Percentiles rank a stretch among this genome's conserved stretches.
phyloP scores from a whole-genome alignment of 2,113 vertebrate genomes.

The Aegithalos caudatus region DNA sequence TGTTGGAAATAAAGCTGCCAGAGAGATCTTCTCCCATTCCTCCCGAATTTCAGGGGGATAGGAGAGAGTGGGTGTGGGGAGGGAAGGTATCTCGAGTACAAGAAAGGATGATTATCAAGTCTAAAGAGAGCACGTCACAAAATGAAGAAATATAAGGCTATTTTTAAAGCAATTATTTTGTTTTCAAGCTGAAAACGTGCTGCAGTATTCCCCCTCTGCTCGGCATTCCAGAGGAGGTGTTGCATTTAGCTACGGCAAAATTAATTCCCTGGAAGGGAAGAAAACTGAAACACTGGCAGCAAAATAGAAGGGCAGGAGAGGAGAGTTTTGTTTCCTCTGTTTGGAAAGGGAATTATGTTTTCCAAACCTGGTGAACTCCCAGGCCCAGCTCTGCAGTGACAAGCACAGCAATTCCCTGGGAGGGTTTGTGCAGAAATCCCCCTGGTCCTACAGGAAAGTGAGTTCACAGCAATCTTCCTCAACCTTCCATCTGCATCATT shows the following conservation, averaged over 20 bases:
- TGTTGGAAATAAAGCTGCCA: background rate
- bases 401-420: background rate
- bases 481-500: background rate
- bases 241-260: background rate
- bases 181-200: slow-evolving; percentile 17
- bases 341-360: background rate
- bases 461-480: background rate
- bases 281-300: background rate
- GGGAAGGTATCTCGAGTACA: slow-evolving; percentile 16
- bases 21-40: background rate
- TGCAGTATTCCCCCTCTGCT: slow-evolving; percentile 24
- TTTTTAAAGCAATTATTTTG: slow-evolving; percentile 49
- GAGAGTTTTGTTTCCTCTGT: background rate
- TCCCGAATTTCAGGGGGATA: slow-evolving; percentile 8
- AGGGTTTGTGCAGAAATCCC: background rate
- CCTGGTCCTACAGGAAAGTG: background rate
- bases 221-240: slow-evolving; percentile 21
- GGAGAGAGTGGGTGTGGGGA: slow-evolving; percentile 45
- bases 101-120: slow-evolving; percentile 37
- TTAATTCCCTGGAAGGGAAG: background rate
- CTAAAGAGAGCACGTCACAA: slow-evolving; percentile 25
- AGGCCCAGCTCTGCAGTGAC: background rate
- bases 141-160: slow-evolving; percentile 1
- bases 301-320: background rate
- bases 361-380: background rate